Conservation (phyloP, 2,113 vertebrate genomes). For the Callospermophilus lateralis region DNA sequence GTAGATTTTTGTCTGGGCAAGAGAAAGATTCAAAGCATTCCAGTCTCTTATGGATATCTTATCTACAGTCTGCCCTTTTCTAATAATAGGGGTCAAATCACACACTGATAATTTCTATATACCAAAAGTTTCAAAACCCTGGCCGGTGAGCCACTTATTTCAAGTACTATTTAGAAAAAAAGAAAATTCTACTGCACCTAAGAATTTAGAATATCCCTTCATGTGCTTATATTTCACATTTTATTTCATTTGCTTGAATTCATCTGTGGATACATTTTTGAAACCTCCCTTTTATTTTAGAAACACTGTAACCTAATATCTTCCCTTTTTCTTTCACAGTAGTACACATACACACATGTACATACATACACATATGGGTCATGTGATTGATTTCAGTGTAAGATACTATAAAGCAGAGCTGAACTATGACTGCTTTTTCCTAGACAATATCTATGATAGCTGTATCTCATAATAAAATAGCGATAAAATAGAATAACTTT, state of each 20-base stretch:
- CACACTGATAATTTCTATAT: background rate
- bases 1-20: background rate
- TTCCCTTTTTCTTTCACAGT: background rate
- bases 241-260: background rate
- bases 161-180: background rate
- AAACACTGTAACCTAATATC: background rate
- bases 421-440: background rate
- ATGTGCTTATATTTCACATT: background rate
- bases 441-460: background rate
- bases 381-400: background rate
- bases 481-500: background rate
- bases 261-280: background rate
- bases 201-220: background rate
- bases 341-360: background rate
- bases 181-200: background rate
- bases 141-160: background rate
- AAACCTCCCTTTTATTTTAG: background rate
- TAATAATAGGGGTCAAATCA: background rate
- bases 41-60: background rate
- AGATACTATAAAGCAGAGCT: background rate
- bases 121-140: background rate
- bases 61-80: constrained; percentile 1
- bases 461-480: background rate
- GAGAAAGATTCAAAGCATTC: background rate
- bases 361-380: background rate